Evolutionary conservation across 2,113 vertebrate species (phyloP), one percentile per base, ranked within the genome.

Genomic region (Euleptes europaea): DNA sequence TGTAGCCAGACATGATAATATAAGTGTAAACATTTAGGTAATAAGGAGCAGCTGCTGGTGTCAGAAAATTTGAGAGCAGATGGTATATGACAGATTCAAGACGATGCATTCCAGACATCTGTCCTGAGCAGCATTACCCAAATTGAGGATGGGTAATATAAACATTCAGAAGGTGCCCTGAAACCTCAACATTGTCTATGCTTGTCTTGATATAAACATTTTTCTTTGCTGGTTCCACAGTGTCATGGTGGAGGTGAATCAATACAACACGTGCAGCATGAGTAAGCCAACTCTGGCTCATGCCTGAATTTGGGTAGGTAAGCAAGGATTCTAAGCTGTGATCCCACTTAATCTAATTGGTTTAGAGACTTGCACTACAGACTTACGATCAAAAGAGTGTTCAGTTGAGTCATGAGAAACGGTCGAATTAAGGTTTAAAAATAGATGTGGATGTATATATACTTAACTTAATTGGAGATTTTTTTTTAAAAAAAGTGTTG

Each of bases 21-120:
- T 72, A 78, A 80, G 51, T 33, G 75, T 11, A 87, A 84, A 87
- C 47, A 82, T 84, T 86, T 82, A 82, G 75, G 82, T 47, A 9
- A 89, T 33, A 86, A 86, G 89, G 86, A 86, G 86, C 0, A 49
- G 78, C 91, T 91, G 74, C 69, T 69, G 5, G 66, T 88, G 89
- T 95, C 91, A 94, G 84, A 94, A 96, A 80, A 84, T 80, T 84
- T 51, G 71, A 91, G 65, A 90, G 77, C 90, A 93, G 91, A 94
- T 83, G 89, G 92, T 72, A 1, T 6, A 80, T 78, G 86, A 95
- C 87, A 86, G 74, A 86, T 78, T 82, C 75, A 87, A 86, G 89
- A 88, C 71, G 69, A 93, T 54, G 6, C 49, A 70, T 84, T 86
- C 78, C 78, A 82, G 92, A 91, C 69, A 95, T 78, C 85, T 93